Conservation (phyloP, 2,888 invertebrate species). For the Carabus problematicus region DNA sequence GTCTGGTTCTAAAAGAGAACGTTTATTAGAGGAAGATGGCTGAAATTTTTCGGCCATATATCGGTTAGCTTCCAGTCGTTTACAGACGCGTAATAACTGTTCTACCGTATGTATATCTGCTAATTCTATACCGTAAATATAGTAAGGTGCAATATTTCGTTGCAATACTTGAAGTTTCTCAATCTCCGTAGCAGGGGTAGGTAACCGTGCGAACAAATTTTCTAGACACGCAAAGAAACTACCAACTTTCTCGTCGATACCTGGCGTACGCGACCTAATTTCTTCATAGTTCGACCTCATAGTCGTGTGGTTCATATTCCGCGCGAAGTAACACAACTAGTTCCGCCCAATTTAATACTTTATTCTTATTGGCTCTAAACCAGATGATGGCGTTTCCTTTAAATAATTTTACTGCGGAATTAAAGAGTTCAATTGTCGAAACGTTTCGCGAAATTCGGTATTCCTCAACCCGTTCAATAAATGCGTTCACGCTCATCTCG, state of each 20-base stretch:
- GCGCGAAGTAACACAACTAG: conserved; percentile 10
- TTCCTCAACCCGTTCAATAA: conserved; percentile 44
- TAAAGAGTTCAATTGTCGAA: conserved; percentile 36
- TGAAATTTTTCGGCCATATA: neutral
- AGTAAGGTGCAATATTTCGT: neutral
- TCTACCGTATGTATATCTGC: neutral
- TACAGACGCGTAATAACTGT: neutral
- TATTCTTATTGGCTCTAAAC: conserved; percentile 33
- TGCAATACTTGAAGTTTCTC: neutral
- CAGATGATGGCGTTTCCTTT: conserved; percentile 43
- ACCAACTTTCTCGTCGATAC: neutral
- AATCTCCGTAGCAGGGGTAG: neutral
- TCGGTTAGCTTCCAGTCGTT: conserved; percentile 1
- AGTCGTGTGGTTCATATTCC: conserved; percentile 44
- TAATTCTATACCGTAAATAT: neutral
- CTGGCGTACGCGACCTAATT: conserved; percentile 1
- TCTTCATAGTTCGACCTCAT: conserved; percentile 5
- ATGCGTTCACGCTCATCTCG: conserved; percentile 34
- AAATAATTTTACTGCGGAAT: conserved; percentile 44
- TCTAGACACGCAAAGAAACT: neutral
- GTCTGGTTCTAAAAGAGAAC: conserved; percentile 1
- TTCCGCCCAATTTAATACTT: conserved; percentile 17
- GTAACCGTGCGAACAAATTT: conserved; percentile 37
- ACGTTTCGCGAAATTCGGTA: conserved; percentile 42
- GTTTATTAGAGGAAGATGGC: conserved; percentile 2